A percentile compares a stretch with the other conserved stretches of the same genome.
phyloP scores from a whole-genome alignment of 2,888 invertebrate species.

The Ametastegia equiseti region DNA sequence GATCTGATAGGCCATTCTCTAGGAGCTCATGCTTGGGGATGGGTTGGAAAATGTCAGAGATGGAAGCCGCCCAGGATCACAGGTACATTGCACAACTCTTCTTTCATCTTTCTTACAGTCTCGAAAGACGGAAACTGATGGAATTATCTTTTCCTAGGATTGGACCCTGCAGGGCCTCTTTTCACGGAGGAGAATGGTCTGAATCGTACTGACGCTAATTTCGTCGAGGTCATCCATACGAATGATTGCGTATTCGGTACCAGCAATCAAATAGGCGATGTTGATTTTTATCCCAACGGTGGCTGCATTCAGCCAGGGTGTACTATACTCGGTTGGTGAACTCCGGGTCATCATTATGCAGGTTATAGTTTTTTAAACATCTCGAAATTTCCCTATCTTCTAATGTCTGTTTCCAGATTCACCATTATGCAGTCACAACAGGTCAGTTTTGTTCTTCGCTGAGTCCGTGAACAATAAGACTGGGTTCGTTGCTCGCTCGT shows the following conservation, averaged over 20 bases:
- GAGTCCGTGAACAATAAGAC: slow-evolving; percentile 68
- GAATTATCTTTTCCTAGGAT: slow-evolving; percentile 64
- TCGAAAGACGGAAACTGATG: background rate
- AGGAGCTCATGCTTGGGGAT: slow-evolving; percentile 66
- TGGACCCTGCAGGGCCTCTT: slow-evolving; percentile 78
- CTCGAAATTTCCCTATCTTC: background rate
- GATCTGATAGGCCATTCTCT: slow-evolving; percentile 67
- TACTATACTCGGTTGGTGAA: slow-evolving; percentile 43
- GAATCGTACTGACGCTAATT: slow-evolving; percentile 70
- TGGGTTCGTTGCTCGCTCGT: slow-evolving; percentile 49
- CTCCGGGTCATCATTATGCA: background rate
- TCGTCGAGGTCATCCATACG: slow-evolving; percentile 78
- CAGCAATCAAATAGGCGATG: slow-evolving; percentile 68
- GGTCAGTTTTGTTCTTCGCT: slow-evolving; percentile 77
- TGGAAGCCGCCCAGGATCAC: slow-evolving; percentile 61
- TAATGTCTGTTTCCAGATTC: background rate
- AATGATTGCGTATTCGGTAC: slow-evolving; percentile 76
- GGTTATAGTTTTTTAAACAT: too few species aligned
- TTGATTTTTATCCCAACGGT: slow-evolving; percentile 78
- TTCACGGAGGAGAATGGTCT: slow-evolving; percentile 71
- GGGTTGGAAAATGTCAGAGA: slow-evolving; percentile 55
- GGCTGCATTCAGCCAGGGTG: slow-evolving; percentile 77
- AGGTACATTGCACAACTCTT: slow-evolving; percentile 53
- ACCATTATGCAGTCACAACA: slow-evolving; percentile 79
- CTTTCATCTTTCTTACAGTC: background rate